These are phyloP conservation scores for Drosophila ananassae DNA, from an alignment of 1,140 invertebrate species.

Conservation along the genomic window DNA sequence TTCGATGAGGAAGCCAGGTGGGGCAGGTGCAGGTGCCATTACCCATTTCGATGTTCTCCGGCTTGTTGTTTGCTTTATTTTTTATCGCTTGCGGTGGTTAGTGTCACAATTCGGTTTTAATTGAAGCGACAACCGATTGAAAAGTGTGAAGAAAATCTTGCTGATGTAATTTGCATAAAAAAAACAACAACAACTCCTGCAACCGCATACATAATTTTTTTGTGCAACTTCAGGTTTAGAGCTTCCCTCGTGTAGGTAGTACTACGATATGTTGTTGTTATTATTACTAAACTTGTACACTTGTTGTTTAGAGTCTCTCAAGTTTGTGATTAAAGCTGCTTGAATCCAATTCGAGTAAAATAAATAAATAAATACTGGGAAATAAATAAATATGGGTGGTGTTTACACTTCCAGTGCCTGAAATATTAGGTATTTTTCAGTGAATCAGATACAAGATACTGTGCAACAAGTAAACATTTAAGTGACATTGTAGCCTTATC, in stretches of 20 bases:
- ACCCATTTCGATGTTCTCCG: slow-evolving; percentile 23
- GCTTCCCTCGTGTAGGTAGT: slow-evolving; percentile 37
- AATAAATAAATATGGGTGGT: neutral
- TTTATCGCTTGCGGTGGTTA: slow-evolving; percentile 17
- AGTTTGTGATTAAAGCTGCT: slow-evolving; percentile 40
- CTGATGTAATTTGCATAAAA: slow-evolving; percentile 79
- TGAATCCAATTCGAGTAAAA: slow-evolving; percentile 22
- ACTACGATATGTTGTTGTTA: slow-evolving; percentile 18
- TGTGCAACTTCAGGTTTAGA: slow-evolving; percentile 73
- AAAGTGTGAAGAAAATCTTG: slow-evolving; percentile 60
- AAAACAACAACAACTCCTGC: slow-evolving; percentile 42
- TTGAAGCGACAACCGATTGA: slow-evolving; percentile 57
- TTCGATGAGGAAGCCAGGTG: slow-evolving; percentile 19
- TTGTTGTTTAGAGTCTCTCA: slow-evolving; percentile 31
- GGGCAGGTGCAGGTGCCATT: neutral
- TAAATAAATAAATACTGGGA: slow-evolving; percentile 26
- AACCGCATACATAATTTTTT: slow-evolving; percentile 69
- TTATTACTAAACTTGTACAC: slow-evolving; percentile 17
- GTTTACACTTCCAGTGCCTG: neutral
- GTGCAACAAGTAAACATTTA: neutral
- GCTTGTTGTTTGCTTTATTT: slow-evolving; percentile 41
- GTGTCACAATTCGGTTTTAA: slow-evolving; percentile 70
- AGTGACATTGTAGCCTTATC: neutral
- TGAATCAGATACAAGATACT: neutral
- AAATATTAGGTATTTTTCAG: neutral